A percentile compares a stretch with the other conserved stretches of the same genome.
Evolutionary conservation across 2,888 invertebrate genomes (phyloP).

Genomic region (Lasioglossum malachurum): DNA sequence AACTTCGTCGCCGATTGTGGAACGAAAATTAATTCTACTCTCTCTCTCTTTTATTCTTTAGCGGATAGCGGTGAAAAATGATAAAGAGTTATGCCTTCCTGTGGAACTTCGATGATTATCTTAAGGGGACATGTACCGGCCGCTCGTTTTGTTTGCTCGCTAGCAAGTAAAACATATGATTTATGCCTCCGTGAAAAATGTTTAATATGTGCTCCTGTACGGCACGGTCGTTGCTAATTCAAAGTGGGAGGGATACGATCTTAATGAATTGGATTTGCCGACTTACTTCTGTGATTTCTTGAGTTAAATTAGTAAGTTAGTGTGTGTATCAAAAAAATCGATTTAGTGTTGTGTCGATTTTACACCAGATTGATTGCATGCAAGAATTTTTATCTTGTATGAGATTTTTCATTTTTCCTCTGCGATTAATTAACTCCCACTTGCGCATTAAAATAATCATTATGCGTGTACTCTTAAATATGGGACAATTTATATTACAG

Average conservation of each 20-base stretch:
- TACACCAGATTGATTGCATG: not conserved
- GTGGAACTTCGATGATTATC: not conserved
- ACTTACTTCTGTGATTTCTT: not conserved
- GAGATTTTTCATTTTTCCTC: not conserved
- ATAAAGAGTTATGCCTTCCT: not conserved
- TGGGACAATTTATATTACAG: not conserved
- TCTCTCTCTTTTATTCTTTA: not conserved
- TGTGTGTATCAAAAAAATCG: not conserved
- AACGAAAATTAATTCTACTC: not conserved
- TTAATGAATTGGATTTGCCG: not conserved
- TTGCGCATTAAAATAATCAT: not conserved
- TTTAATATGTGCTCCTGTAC: not conserved
- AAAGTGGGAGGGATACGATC: not conserved
- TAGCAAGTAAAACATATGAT: not conserved
- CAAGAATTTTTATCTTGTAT: not conserved
- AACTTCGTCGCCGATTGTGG: not conserved
- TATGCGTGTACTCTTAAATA: not conserved
- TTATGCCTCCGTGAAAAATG: not conserved
- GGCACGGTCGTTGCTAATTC: not conserved
- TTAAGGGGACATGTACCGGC: not conserved
- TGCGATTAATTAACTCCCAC: not conserved
- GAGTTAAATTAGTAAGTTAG: too few relatives aligned
- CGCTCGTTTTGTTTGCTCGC: conserved; percentile 3
- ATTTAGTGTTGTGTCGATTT: not conserved
- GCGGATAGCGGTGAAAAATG: conserved; percentile 4